These are phyloP conservation scores for Drosophila auraria DNA, from an alignment of 1,140 invertebrate genomes.

Conservation along the genomic window DNA sequence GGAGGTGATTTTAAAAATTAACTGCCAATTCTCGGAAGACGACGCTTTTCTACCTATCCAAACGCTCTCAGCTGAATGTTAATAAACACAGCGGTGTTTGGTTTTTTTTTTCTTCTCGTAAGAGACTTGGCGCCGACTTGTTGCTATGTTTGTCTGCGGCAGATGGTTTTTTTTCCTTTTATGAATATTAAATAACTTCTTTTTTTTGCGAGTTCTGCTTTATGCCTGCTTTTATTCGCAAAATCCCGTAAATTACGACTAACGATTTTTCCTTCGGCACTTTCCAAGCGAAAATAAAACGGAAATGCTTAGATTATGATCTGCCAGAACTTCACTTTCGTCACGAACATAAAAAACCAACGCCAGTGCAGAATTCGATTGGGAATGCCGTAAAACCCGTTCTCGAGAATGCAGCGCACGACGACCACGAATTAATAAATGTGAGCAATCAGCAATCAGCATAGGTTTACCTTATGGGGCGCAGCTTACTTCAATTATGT, in stretches of 20 bases:
- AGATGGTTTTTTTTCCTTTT: slow-evolving; percentile 20
- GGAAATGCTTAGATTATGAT: slow-evolving; percentile 58
- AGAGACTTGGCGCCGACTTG: slow-evolving; percentile 67
- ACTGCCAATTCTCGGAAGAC: slow-evolving; percentile 80
- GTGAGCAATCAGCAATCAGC: slow-evolving; percentile 17
- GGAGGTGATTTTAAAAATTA: slow-evolving; percentile 70
- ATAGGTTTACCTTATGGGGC: slow-evolving; percentile 23
- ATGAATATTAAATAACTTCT: slow-evolving; percentile 71
- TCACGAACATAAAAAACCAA: slow-evolving; percentile 42
- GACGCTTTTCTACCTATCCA: slow-evolving; percentile 42
- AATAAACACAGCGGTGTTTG: slow-evolving; percentile 64
- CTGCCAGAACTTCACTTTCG: slow-evolving; percentile 49
- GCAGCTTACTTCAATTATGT: slow-evolving; percentile 6
- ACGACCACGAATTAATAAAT: slow-evolving; percentile 10
- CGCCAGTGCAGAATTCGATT: slow-evolving; percentile 31
- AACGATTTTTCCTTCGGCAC: slow-evolving; percentile 27
- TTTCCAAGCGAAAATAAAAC: slow-evolving; percentile 41
- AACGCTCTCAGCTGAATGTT: slow-evolving; percentile 66
- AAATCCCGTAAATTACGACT: slow-evolving; percentile 42
- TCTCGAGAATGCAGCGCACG: slow-evolving; percentile 44
- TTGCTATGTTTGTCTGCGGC: slow-evolving; percentile 69
- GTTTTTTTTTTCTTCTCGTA: slow-evolving; percentile 1
- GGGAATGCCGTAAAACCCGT: slow-evolving; percentile 50
- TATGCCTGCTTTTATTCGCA: slow-evolving; percentile 31
- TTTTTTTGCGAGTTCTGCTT: slow-evolving; percentile 46